A percentile compares a stretch with the other conserved stretches of the same genome.
Evolutionary conservation across 1,140 invertebrate species (phyloP).

Genomic region (Vanessa atalanta): DNA sequence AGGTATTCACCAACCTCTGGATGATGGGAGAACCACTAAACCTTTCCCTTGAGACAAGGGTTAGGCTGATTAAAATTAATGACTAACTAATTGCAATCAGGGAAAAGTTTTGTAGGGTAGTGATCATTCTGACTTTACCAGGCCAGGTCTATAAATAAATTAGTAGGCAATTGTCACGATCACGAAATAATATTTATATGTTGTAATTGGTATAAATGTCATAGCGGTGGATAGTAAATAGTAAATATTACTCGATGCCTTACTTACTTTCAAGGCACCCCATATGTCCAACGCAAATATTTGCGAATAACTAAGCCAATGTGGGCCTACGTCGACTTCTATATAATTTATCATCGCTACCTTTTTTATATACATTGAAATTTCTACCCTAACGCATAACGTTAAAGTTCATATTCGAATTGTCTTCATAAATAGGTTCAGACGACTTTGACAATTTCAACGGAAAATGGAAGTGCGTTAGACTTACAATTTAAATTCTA

Average conservation of each 20-base stretch:
- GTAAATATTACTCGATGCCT: background rate
- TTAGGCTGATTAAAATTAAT: too few species aligned
- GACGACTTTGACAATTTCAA: background rate
- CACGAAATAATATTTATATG: too few species aligned
- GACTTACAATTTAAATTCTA: background rate
- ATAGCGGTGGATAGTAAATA: too few species aligned
- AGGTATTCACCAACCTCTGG: too few species aligned
- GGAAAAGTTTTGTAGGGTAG: too few species aligned
- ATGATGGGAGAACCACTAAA: too few species aligned
- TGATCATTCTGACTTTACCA: too few species aligned
- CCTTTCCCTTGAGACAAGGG: too few species aligned
- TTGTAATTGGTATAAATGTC: too few species aligned
- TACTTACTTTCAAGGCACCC: background rate
- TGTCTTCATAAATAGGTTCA: background rate
- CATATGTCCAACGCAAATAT: slow-evolving; percentile 11
- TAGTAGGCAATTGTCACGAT: too few species aligned
- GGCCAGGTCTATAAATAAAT: too few species aligned
- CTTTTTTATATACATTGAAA: background rate
- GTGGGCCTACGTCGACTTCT: background rate
- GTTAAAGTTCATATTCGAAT: background rate
- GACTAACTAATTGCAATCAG: too few species aligned
- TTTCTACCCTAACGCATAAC: background rate
- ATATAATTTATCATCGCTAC: slow-evolving; percentile 1
- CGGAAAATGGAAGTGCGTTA: background rate
- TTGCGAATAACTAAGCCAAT: slow-evolving; percentile 8